These are phyloP conservation scores for Drosophila conformis DNA, from an alignment of 2,888 invertebrate species.

Conservation along the genomic window DNA sequence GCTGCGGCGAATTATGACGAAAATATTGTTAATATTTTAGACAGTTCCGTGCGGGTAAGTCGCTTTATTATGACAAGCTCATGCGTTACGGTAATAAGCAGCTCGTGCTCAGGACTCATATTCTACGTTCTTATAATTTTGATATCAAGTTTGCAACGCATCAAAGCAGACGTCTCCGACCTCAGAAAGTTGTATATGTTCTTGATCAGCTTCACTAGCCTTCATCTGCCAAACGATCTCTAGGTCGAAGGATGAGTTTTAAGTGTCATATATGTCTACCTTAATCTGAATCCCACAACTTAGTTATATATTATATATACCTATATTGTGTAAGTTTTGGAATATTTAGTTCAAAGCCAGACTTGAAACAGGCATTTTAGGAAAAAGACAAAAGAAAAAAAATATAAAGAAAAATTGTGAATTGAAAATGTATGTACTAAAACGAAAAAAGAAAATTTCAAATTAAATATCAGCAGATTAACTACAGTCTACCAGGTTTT, in stretches of 20 bases:
- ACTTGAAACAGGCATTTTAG: background rate
- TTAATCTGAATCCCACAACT: background rate
- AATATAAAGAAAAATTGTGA: background rate
- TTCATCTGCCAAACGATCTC: background rate
- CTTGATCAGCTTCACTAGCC: background rate
- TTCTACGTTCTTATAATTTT: background rate
- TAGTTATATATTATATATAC: background rate
- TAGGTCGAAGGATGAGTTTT: background rate
- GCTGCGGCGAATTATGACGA: conserved; percentile 27
- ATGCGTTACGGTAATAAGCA: conserved; percentile 33
- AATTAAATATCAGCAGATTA: background rate
- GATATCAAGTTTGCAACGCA: no score
- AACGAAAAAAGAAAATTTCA: background rate
- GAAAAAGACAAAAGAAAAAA: background rate
- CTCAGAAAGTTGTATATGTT: background rate
- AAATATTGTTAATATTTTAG: conserved; percentile 43
- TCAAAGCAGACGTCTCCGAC: background rate
- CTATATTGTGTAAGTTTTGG: background rate
- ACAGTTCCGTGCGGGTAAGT: conserved; percentile 13
- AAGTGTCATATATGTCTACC: background rate
- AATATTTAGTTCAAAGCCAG: background rate
- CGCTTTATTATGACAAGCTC: conserved; percentile 30
- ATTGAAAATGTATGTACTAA: background rate
- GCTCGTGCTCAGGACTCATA: conserved; percentile 11
- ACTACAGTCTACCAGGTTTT: accelerated